Evolutionary conservation across 2,113 vertebrate genomes (phyloP).

Genomic region (Camelus dromedarius): DNA sequence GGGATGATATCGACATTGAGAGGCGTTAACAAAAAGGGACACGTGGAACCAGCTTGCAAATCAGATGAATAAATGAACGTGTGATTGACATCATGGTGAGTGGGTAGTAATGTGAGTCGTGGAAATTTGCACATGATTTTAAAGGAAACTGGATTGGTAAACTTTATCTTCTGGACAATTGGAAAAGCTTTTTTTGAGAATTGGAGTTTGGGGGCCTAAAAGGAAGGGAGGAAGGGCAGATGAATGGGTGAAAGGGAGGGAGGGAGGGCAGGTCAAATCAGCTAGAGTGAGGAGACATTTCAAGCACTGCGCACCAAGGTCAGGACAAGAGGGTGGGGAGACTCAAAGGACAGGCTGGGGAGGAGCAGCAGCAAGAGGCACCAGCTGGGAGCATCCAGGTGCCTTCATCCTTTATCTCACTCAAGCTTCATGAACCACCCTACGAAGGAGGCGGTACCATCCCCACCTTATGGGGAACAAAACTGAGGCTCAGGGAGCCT

Average conservation of each 20-base stretch:
- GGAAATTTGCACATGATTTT: neutral
- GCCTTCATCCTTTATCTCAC: neutral
- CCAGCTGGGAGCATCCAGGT: neutral
- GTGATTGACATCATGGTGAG: neutral
- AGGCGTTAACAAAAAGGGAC: neutral
- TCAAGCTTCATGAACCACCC: neutral
- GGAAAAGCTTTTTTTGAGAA: neutral
- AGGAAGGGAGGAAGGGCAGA: neutral
- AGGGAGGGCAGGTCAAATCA: no score
- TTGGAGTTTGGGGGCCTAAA: neutral
- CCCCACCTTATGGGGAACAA: neutral
- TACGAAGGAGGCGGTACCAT: neutral
- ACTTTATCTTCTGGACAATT: neutral
- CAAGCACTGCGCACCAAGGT: neutral
- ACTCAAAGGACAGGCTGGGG: neutral
- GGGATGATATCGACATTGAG: neutral
- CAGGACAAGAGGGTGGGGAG: neutral
- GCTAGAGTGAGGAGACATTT: neutral
- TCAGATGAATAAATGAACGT: conserved; percentile 20
- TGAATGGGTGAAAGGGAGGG: neutral
- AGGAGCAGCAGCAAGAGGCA: neutral
- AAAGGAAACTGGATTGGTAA: conserved; percentile 9
- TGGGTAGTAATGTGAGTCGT: neutral
- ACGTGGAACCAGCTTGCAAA: neutral
- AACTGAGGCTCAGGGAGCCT: neutral